These are phyloP conservation scores for Ciconia maguari DNA, from an alignment of 2,113 vertebrate species.

Conservation along the genomic window DNA sequence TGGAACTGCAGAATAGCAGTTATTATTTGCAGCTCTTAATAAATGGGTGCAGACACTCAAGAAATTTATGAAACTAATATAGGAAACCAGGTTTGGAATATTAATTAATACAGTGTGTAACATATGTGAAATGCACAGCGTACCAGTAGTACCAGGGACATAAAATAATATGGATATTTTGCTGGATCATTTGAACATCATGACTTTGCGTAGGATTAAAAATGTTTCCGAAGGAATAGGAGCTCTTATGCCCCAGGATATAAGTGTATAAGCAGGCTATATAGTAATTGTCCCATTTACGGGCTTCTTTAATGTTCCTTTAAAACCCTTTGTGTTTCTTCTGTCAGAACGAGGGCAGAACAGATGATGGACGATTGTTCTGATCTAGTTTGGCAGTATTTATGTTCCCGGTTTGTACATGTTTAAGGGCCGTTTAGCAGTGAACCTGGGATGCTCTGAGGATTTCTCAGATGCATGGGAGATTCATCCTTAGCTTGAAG, in stretches of 20 bases:
- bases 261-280: background rate
- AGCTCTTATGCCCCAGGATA: background rate
- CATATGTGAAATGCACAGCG: fast-evolving
- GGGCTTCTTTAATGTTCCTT: background rate
- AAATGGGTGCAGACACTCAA: background rate
- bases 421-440: background rate
- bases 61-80: background rate
- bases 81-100: background rate
- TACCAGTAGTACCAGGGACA: background rate
- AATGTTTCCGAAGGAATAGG: background rate
- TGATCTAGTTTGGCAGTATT: background rate
- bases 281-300: background rate
- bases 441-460: background rate
- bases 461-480: background rate
- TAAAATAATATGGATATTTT: background rate
- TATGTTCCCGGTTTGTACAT: background rate
- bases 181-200: background rate
- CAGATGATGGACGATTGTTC: background rate
- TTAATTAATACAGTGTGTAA: background rate
- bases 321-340: background rate
- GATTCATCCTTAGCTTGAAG: background rate
- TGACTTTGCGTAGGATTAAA: background rate
- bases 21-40: background rate
- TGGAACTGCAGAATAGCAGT: background rate
- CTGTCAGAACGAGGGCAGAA: background rate